phyloP scores from a whole-genome alignment of 2,113 vertebrate genomes.

The Dromaius novaehollandiae region DNA sequence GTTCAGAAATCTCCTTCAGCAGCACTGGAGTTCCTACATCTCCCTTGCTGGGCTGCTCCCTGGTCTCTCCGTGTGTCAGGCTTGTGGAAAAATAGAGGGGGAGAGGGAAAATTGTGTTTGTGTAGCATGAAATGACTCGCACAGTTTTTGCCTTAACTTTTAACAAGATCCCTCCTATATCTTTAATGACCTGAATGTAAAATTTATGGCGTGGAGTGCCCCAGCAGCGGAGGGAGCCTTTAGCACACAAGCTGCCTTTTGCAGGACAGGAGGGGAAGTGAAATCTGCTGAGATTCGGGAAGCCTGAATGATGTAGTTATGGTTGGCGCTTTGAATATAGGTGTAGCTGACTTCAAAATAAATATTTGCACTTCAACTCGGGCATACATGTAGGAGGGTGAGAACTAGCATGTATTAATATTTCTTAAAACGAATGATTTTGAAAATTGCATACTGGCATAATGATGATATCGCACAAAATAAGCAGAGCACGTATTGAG shows the following conservation, averaged over 20 bases:
- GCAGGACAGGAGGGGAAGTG: background rate
- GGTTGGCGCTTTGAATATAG: background rate
- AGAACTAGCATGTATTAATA: background rate
- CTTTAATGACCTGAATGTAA: slow-evolving; percentile 32
- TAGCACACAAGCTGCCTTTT: slow-evolving; percentile 12
- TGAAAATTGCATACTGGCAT: background rate
- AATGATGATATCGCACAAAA: background rate
- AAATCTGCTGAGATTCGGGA: background rate
- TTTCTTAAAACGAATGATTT: background rate
- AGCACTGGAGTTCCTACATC: fast-evolving
- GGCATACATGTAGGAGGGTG: background rate
- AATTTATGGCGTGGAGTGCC: background rate
- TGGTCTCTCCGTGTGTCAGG: background rate
- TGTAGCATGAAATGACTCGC: background rate
- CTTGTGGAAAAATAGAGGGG: background rate
- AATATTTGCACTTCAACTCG: background rate
- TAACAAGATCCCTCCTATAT: slow-evolving; percentile 37
- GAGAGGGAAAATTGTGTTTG: background rate
- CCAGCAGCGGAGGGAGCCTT: background rate
- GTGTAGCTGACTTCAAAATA: background rate
- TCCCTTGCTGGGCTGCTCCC: background rate
- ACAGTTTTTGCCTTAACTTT: background rate
- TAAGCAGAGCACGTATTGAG: background rate
- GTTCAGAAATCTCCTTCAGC: background rate
- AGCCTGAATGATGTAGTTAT: slow-evolving; percentile 40